Base-by-base conservation (phyloP, 2,797 vertebrate species). In the Eutrigla gurnardus region DNA sequence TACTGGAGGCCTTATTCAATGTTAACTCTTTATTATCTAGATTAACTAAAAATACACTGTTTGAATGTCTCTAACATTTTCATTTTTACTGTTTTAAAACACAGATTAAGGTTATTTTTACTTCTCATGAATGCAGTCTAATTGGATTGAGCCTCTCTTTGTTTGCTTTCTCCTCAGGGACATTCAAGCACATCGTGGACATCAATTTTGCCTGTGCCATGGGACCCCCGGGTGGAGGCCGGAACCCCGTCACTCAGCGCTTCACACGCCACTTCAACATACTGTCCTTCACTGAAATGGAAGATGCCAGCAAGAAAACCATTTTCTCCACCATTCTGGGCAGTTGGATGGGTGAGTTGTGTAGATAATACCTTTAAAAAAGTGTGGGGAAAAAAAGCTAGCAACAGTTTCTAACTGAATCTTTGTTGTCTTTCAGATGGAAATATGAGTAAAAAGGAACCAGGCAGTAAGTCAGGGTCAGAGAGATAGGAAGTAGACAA, bases 171-270 rank as follows among this genome's bases (percentile, higher is more conserved):
- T 74, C 47, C 67, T 59, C 75, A 92, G 97, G 97, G 43, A 86
- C 93, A 52, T 98, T 98, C 89, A 97, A 92, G 87, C 88, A 94
- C 2, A 77, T 99, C 77, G 95, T 98, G 78, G 97, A 98, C 88
- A 96, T 97, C 71, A 98, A 97, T 88, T 97, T 98, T 89, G 89
- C 95, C 10, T 97, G 97, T 90, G 97, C 96, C 83, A 97, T 98
- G 97, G 96, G 96, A 50, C 96, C 96, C 36, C 96, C 97, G 0
- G 97, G 97, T 4, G 97, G 97, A 40, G 96, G 96, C 78, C 93
- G 96, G 68, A 98, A 97, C 72, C 92, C 95, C 18, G 82, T 99
- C 78, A 97, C 96, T 11, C 94, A 95, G n/a, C 94, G 96, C 39
- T 93, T 99, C 82, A 96, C 93, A 0, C 96, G 95, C 3, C 97